Evolutionary conservation across 2,113 vertebrate genomes (phyloP).

Genomic region (Pitta sordida): DNA sequence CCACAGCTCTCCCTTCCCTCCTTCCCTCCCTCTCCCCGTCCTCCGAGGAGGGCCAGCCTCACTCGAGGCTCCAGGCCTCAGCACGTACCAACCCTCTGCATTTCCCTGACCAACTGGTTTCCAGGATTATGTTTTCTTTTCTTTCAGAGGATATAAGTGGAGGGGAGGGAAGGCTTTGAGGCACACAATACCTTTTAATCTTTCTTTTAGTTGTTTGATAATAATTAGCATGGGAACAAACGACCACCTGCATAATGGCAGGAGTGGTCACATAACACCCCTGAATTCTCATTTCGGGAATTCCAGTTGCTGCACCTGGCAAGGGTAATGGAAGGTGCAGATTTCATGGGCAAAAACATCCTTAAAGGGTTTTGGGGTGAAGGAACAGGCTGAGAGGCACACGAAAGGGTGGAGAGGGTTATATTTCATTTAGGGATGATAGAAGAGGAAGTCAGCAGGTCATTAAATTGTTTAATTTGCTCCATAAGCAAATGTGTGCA

Average conservation of each 20-base stretch:
- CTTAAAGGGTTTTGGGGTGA: background rate
- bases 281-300: background rate
- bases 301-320: background rate
- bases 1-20: background rate
- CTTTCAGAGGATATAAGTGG: background rate
- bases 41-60: background rate
- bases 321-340: background rate
- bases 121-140: background rate
- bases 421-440: background rate
- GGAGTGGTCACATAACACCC: background rate
- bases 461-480: background rate
- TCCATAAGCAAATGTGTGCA: background rate
- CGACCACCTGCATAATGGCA: background rate
- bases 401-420: background rate
- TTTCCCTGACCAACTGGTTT: background rate
- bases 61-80: background rate
- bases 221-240: constrained; percentile 22
- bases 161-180: background rate
- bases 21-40: background rate
- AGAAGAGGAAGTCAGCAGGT: background rate
- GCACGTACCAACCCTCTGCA: background rate
- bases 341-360: background rate
- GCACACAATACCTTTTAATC: background rate
- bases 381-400: background rate
- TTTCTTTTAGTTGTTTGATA: background rate